phyloP scores from a whole-genome alignment of 2,113 vertebrate genomes.

The Rutilus rutilus region DNA sequence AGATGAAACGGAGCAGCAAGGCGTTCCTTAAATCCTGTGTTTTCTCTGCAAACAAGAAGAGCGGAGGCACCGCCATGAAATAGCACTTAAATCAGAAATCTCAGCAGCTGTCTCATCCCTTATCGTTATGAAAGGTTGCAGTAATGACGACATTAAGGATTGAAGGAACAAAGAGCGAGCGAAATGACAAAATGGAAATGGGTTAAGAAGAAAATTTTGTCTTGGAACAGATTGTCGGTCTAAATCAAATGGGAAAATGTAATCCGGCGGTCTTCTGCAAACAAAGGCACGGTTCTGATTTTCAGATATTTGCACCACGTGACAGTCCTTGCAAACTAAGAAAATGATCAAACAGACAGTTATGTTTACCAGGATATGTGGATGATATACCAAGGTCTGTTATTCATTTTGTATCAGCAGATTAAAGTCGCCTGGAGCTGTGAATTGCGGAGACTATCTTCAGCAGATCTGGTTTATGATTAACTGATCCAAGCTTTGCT shows the following conservation, averaged over 20 bases:
- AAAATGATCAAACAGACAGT: constrained; percentile 29
- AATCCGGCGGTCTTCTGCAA: constrained; percentile 24
- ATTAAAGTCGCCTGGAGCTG: constrained; percentile 33
- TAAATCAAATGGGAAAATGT: constrained; percentile 37
- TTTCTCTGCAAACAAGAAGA: constrained; percentile 44
- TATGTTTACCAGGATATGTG: constrained; percentile 17
- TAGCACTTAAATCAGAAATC: constrained; percentile 75
- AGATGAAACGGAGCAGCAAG: constrained; percentile 40
- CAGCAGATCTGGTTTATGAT: constrained; percentile 23
- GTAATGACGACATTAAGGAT: constrained; percentile 41
- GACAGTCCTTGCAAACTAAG: constrained; percentile 36
- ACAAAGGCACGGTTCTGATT: constrained; percentile 25
- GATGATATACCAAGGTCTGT: constrained; percentile 42
- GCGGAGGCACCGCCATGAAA: constrained; percentile 57
- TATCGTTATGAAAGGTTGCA: constrained; percentile 43
- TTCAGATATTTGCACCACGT: constrained; percentile 36
- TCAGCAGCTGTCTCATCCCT: constrained; percentile 38
- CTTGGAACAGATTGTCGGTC: constrained; percentile 31
- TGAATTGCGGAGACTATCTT: constrained; percentile 37
- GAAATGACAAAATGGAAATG: constrained; percentile 43
- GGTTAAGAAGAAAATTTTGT: constrained; percentile 9
- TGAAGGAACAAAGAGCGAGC: constrained; percentile 3
- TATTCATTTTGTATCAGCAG: constrained; percentile 47
- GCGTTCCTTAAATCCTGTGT: constrained; percentile 9
- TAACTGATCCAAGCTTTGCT: constrained; percentile 25